Evolutionary conservation across 1,140 invertebrate genomes (phyloP), one percentile per base, ranked within the genome.

Genomic region (Subanguina moxae): DNA sequence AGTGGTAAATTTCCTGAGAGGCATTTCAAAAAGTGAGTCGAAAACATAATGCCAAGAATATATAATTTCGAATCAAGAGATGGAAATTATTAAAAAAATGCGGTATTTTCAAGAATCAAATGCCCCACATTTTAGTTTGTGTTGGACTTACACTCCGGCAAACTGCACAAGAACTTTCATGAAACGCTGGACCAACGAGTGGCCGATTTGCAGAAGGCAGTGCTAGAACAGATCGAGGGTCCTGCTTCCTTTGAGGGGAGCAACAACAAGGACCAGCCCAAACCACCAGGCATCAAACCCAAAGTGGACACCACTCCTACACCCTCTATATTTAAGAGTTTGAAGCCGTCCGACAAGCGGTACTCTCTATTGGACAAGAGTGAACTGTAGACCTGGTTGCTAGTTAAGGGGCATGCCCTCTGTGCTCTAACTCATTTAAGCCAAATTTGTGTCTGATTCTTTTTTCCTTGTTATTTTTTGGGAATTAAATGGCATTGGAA

Each of bases 291-390:
- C 0, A 61, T 67, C 48, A 74, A 70, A 32, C 64, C 61, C 52
- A 68, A 68, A 28, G 30, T 48, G 7, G 74, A 82, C 45, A 82
- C 79, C 30, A 83, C 79, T 11, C 79, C 81, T 15, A 73, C 71
- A 30, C 71, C 80, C 19, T 81, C 79, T n/a, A 80, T 82, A 13
- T 82, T 82, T 70, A 82, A 82, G 56, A 77, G 82, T 43, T 69
- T 82, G 1, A 82, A 81, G 63, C 80, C 80, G 28, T 83, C 81
- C 1, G 78, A 78, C 8, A 82, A 82, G 62, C 76, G 80, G 7
- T 82, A 82, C 65, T 79, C 80, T 15, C 43, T 82, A 17, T 70
- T 82, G 25, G 68, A 70, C 27, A 82, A 82, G 57, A 75, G 70
- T n/a, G 80, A 82, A 66, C 63, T 82, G 27, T 82, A 73, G 61